These are phyloP conservation scores for Syrista parreyssii DNA, from an alignment of 2,888 invertebrate genomes.

Conservation along the genomic window DNA sequence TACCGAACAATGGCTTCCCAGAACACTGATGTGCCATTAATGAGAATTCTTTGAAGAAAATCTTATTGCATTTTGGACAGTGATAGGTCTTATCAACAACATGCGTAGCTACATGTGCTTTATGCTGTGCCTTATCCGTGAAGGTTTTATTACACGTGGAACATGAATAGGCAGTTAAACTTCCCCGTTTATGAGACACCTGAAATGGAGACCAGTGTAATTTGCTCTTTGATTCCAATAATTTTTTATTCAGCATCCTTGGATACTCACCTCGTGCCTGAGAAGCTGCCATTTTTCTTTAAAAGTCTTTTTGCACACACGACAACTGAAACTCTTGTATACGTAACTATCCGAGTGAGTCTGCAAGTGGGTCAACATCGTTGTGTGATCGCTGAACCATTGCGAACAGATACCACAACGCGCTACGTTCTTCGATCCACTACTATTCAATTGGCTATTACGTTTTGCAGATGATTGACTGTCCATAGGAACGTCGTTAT, in stretches of 20 bases:
- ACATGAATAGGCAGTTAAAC: constrained; percentile 36
- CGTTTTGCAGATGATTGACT: constrained; percentile 40
- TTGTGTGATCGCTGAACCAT: constrained; percentile 56
- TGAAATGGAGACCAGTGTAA: constrained; percentile 18
- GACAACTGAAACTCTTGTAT: constrained; percentile 47
- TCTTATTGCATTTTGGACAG: constrained; percentile 56
- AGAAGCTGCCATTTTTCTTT: constrained; percentile 55
- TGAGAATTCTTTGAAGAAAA: constrained; percentile 58
- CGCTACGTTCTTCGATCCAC: constrained; percentile 47
- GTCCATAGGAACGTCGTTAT: constrained; percentile 33
- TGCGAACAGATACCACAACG: constrained; percentile 53
- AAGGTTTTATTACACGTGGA: constrained; percentile 48
- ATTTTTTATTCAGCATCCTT: not conserved
- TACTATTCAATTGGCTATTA: constrained; percentile 24
- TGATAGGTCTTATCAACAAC: constrained; percentile 53
- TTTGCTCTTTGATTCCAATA: not conserved
- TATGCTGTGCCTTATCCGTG: constrained; percentile 41
- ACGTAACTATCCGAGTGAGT: constrained; percentile 51
- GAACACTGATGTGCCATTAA: constrained; percentile 52
- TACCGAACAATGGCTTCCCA: constrained; percentile 30
- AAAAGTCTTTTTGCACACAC: constrained; percentile 52
- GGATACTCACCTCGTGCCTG: constrained; percentile 48
- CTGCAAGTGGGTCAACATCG: constrained; percentile 53
- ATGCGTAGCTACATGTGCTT: constrained; percentile 51
- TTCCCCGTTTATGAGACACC: constrained; percentile 49